Base-by-base conservation (phyloP, 2,888 invertebrate genomes). In the Sphaerophoria rueppellii region DNA sequence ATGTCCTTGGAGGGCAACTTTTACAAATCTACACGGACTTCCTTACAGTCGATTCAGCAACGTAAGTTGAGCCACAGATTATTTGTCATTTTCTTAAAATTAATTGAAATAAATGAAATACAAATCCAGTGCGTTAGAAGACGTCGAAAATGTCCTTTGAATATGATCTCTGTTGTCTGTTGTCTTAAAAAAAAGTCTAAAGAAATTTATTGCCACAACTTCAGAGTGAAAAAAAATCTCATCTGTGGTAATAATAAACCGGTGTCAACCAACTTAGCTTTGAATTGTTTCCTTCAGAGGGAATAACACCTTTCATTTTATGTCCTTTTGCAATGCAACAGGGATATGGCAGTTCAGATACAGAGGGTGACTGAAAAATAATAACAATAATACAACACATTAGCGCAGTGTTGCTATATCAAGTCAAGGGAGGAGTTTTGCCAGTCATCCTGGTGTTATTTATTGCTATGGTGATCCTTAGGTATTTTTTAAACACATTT, bases 1-100 rank as follows among this genome's bases (percentile, higher is more conserved):
- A 96, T 90, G 95, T 97, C 37, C 90, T 96, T n/a, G 97, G 97
- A 4, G 97, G 97, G 0, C 95, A 96, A 89, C 93, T 97, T 89
- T 93, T 97, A 85, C 94, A 95, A 87, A 93, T 96, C 74, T 96
- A 96, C 90, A 95, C 95, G 1, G 96, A 96, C 89, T 95, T 96
- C 89, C 91, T 94, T 72, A 93, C 92, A 70, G 93, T 95, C 73
- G 93, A 95, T 89, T 92, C 94, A 0, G 91, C 93, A 65, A 93
- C 93, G 96, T 96, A 91, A 95, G 95, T 94, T 76, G 43, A 87
- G 73, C 63, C 40, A 65, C 24, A 24, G 24, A 24, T 24, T 24
- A 43, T 65, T 70, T 52, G 43, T 67, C 75, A 50, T 55, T 61
- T 43, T 70, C 48, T 43, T 14, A 46, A 69, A 72, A 60, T 71